A percentile compares a stretch with the other conserved stretches of the same genome.
phyloP scores from a whole-genome alignment of 2,888 invertebrate genomes.

The Drosophila mettleri region DNA sequence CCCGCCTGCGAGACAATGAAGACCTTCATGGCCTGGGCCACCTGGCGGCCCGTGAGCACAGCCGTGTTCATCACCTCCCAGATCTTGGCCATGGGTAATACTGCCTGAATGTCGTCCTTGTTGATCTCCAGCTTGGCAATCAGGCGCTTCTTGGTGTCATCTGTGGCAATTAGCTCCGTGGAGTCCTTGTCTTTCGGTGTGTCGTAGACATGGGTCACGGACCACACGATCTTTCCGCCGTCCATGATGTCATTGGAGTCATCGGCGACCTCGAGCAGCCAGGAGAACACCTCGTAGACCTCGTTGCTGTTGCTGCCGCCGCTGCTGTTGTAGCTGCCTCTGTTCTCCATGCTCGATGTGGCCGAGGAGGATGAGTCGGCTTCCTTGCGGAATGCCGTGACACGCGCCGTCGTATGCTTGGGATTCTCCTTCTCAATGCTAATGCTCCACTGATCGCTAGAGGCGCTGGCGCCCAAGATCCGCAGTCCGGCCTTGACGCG shows the following conservation, averaged over 20 bases:
- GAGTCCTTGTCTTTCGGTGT: constrained; percentile 85
- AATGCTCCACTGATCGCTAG: constrained; percentile 93
- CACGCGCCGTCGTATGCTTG: constrained; percentile 94
- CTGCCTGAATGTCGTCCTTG: constrained; percentile 97
- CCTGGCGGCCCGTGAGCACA: constrained; percentile 96
- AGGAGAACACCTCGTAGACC: constrained; percentile 94
- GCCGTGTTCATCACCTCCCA: constrained; percentile 98
- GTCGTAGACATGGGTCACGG: constrained; percentile 90
- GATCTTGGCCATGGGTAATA: constrained; percentile 97
- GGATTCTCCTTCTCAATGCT: constrained; percentile 92
- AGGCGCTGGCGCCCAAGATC: constrained; percentile 93
- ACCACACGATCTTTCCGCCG: constrained; percentile 95
- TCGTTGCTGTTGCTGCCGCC: constrained; percentile 68
- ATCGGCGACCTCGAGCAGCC: constrained; percentile 95
- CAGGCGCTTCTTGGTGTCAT: constrained; percentile 87
- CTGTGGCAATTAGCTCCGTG: constrained; percentile 76
- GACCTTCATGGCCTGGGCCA: constrained; percentile 97
- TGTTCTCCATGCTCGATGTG: constrained; percentile 58
- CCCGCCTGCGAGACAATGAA: constrained; percentile 97
- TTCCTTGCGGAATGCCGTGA: constrained; percentile 91
- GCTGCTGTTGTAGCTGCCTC: constrained; percentile 31
- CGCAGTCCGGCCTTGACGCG: constrained; percentile 95
- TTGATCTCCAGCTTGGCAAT: constrained; percentile 94
- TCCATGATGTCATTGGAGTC: constrained; percentile 91
- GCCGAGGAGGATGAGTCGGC: constrained; percentile 71